Evolutionary conservation across 2,888 invertebrate genomes (phyloP).

Genomic region (Pinctada fucata): DNA sequence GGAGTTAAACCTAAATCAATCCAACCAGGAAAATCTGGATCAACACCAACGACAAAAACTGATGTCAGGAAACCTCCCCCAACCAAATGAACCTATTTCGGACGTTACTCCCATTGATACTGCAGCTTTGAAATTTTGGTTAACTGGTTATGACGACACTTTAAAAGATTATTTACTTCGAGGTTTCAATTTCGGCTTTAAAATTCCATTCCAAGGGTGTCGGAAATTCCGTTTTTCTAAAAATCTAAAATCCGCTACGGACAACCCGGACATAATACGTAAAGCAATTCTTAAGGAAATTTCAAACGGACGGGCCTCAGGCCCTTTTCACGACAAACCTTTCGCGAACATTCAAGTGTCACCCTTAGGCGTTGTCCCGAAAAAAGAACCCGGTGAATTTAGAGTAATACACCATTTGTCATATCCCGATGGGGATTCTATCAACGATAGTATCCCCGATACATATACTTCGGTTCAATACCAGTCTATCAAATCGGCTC

Average conservation of each 20-base stretch:
- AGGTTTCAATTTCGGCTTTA: conserved; percentile 1
- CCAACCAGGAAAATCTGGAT: too few species aligned
- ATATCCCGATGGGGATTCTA: conserved; percentile 24
- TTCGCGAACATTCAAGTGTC: too few species aligned
- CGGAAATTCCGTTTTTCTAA: neutral
- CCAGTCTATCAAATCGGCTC: conserved; percentile 22
- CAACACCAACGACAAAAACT: too few species aligned
- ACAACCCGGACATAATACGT: neutral
- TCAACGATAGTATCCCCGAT: conserved; percentile 19
- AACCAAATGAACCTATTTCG: too few species aligned
- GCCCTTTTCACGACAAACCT: too few species aligned
- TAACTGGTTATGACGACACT: neutral
- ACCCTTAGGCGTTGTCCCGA: too few species aligned
- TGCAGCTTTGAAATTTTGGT: neutral
- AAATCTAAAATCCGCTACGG: conserved; percentile 20
- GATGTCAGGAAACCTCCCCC: too few species aligned
- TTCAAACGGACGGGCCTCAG: too few species aligned
- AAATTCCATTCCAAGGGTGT: conserved; percentile 5
- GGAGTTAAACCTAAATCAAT: neutral
- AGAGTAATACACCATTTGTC: too few species aligned
- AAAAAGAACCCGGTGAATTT: too few species aligned
- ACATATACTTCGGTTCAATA: conserved; percentile 19
- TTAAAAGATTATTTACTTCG: neutral
- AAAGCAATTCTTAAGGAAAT: conserved; percentile 23
- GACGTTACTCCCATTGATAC: neutral